Conservation (phyloP, 2,888 invertebrate species). For the Melanargia galathea region DNA sequence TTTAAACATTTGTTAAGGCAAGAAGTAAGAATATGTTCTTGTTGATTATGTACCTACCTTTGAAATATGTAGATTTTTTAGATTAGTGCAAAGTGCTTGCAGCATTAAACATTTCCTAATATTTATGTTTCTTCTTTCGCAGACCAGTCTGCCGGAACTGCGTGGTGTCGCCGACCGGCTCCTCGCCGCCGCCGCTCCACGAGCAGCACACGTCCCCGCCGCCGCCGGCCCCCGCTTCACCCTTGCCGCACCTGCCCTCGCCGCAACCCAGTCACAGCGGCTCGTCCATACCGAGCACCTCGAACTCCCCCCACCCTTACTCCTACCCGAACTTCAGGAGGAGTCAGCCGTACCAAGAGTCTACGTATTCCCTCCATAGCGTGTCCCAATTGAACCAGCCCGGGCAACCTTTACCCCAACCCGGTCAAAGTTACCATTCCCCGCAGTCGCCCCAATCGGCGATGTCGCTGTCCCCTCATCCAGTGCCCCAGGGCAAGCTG, state of each 20-base stretch:
- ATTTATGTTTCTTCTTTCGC: conserved; percentile 43
- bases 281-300: conserved; percentile 66
- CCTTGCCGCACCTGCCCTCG: conserved; percentile 60
- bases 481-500: conserved; percentile 71
- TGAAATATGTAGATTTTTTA: no score
- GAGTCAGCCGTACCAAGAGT: conserved; percentile 65
- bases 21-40: no score
- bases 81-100: no score
- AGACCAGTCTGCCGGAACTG: conserved; percentile 93
- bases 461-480: conserved; percentile 75
- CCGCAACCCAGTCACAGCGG: conserved; percentile 74
- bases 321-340: conserved; percentile 69
- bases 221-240: conserved; percentile 67
- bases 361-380: conserved; percentile 56
- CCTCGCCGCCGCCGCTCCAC: conserved; percentile 70
- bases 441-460: conserved; percentile 73
- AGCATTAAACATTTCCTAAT: background rate
- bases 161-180: conserved; percentile 82
- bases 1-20: no score
- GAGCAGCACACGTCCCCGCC: conserved; percentile 67
- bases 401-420: conserved; percentile 50
- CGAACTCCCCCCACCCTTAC: conserved; percentile 70
- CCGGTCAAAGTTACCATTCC: conserved; percentile 63
- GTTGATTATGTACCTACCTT: no score
- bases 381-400: conserved; percentile 60